Percentiles rank a stretch among this genome's conserved stretches.
Conservation (phyloP, 2,797 vertebrate genomes). For the Chelonia mydas region DNA sequence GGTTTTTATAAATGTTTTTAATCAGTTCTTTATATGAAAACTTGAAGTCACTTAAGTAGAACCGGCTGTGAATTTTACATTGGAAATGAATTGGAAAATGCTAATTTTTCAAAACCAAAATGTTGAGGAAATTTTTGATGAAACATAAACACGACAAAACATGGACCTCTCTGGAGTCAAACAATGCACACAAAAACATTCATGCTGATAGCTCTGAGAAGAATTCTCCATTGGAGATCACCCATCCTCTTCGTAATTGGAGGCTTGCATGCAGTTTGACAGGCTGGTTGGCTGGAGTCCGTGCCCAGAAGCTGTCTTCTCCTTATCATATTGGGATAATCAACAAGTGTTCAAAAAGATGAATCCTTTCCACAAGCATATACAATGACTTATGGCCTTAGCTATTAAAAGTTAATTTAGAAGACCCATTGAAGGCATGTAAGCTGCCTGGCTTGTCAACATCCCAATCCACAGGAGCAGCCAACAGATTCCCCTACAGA, state of each 20-base stretch:
- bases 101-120: not conserved
- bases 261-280: not conserved
- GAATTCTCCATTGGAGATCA: not conserved
- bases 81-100: not conserved
- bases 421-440: not conserved
- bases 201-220: not conserved
- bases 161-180: not conserved
- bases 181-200: not conserved
- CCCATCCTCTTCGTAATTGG: not conserved
- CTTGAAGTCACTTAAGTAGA: not conserved
- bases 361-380: not conserved
- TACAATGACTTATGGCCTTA: not conserved
- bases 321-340: not conserved
- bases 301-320: not conserved
- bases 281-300: not conserved
- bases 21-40: not conserved
- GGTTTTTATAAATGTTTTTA: conserved; percentile 15
- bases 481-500: not conserved
- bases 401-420: not conserved
- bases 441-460: not conserved
- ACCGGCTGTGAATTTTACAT: not conserved
- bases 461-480: not conserved
- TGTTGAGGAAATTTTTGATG: not conserved
- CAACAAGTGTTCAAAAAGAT: not conserved
- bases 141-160: not conserved